Evolutionary conservation across 2,113 vertebrate species (phyloP), one percentile per base, ranked within the genome.

Genomic region (Gallinago media): DNA sequence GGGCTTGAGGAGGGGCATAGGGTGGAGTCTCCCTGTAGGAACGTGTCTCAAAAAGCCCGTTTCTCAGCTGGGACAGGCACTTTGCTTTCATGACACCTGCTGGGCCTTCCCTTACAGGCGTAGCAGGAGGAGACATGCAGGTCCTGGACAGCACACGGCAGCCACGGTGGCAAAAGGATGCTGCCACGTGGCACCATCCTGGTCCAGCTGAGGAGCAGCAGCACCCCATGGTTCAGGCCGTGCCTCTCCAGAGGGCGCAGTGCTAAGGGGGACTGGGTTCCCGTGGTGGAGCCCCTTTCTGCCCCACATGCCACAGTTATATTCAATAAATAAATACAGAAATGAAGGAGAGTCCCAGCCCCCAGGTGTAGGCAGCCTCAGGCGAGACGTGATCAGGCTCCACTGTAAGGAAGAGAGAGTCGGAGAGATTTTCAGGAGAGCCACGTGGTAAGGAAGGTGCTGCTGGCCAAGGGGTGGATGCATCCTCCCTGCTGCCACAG

Each of bases 151-250:
- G 52, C 36, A 1, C 0, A 0, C 14, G 12, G 36, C 32, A 68
- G 47, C 54, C 0, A 0, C 0, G 8, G 25, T 17, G n/a, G 63
- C 29, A 15, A 52, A 68, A 65, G 25, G 32, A 68, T 6, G 25
- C 0, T 0, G 29, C 36, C 3, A 1, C 5, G 3, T 61, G 71
- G 75, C 1, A 0, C 4, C 18, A n/a, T 32, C 77, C 77, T 20
- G 26, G 36, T 78, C 18, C 40, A 29, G 47, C 46, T 0, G 0
- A 71, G 47, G 0, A 0, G 20, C n/a, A 18, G 22, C 21, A 19
- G 36, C 83, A 83, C 46, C 31, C 38, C 1, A 0, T 8, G 5
- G 63, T 67, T 15, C 12, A 2, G 2, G 22, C 34, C 4, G 3
- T 42, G 50, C 47, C 22, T 68, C 34, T 67, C 47, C 0, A 0